Percentiles rank a stretch among this genome's conserved stretches.
Conservation (phyloP, 2,888 invertebrate species). For the Vanessa cardui region DNA sequence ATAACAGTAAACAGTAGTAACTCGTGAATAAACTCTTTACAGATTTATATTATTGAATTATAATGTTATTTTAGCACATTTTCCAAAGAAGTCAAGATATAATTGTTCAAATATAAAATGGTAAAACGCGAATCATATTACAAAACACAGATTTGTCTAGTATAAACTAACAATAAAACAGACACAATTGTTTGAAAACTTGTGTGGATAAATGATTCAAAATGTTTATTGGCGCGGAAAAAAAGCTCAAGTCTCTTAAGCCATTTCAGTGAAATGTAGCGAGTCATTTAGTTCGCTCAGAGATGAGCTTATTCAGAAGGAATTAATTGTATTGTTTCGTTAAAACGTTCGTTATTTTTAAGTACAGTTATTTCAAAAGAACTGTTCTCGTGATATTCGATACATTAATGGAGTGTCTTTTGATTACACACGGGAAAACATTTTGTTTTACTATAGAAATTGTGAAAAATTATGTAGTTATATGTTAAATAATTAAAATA, state of each 20-base stretch:
- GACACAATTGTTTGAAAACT: neutral
- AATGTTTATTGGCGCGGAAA: constrained; percentile 12
- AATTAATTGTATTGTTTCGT: constrained; percentile 9
- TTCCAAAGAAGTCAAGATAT: too few relatives aligned
- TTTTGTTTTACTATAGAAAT: too few relatives aligned
- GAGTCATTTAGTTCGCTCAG: neutral
- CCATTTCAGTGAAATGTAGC: neutral
- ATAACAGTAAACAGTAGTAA: too few relatives aligned
- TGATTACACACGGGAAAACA: neutral
- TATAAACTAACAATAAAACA: constrained; percentile 1
- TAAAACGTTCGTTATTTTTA: neutral
- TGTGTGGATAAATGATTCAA: neutral
- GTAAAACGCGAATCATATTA: neutral
- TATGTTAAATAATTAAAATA: too few relatives aligned
- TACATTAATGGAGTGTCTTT: neutral
- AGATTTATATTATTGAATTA: too few relatives aligned
- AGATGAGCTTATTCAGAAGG: neutral
- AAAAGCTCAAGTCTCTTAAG: neutral
- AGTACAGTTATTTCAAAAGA: neutral
- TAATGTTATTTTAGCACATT: too few relatives aligned
- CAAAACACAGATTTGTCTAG: neutral
- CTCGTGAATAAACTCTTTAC: too few relatives aligned
- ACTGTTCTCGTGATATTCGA: neutral
- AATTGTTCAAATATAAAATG: neutral
- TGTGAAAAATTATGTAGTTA: too few relatives aligned